Conservation (phyloP, 2,113 vertebrate genomes). For the Dissostichus mawsoni region DNA sequence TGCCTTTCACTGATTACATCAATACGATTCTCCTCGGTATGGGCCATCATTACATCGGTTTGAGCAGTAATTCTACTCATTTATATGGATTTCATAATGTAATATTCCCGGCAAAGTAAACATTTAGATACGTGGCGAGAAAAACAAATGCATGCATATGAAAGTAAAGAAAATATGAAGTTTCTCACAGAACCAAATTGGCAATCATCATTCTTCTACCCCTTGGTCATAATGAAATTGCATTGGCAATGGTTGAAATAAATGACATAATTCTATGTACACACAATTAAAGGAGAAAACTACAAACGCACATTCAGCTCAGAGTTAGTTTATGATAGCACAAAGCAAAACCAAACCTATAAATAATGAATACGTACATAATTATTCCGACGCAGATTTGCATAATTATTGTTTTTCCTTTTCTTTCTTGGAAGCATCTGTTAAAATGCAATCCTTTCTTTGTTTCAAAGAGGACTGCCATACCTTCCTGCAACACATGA, state of each 20-base stretch:
- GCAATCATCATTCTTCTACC: conserved; percentile 80
- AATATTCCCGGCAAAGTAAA: conserved; percentile 78
- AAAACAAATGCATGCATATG: conserved; percentile 81
- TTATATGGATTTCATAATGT: conserved; percentile 82
- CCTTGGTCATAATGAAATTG: conserved; percentile 84
- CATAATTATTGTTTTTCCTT: conserved; percentile 85
- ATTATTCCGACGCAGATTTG: conserved; percentile 85
- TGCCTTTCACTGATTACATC: conserved; percentile 77
- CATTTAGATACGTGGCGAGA: conserved; percentile 65
- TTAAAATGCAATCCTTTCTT: conserved; percentile 76
- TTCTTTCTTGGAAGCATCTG: conserved; percentile 77
- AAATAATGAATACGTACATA: conserved; percentile 86
- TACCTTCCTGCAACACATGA: conserved; percentile 75
- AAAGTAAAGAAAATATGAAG: conserved; percentile 82
- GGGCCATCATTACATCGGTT: conserved; percentile 75
- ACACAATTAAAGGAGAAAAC: conserved; percentile 85
- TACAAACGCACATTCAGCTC: conserved; percentile 81
- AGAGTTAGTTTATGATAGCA: conserved; percentile 82
- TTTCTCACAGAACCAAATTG: conserved; percentile 82
- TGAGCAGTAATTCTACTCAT: conserved; percentile 71
- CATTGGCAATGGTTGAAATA: conserved; percentile 81
- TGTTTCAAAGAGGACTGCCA: conserved; percentile 63
- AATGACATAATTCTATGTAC: conserved; percentile 85
- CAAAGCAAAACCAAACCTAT: conserved; percentile 82
- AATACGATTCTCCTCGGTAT: conserved; percentile 72